Conservation (phyloP, 2,888 invertebrate genomes). For the Danaus chrysippus region DNA sequence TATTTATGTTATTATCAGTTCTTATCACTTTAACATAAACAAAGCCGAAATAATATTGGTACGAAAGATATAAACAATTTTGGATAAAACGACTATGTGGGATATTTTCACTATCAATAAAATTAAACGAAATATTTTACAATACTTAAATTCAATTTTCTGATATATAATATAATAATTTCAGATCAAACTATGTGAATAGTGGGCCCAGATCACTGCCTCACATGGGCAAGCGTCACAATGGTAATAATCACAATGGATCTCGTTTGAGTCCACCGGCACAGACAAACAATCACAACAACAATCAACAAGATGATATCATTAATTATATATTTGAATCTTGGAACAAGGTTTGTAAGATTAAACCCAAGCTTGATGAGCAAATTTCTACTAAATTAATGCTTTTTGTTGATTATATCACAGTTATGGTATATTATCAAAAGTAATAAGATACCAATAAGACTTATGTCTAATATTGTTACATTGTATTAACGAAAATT, state of each 20-base stretch:
- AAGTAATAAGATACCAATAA: no score
- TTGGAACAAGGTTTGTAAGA: slow-evolving; percentile 81
- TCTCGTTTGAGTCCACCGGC: slow-evolving; percentile 67
- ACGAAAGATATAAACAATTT: not conserved
- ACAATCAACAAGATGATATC: slow-evolving; percentile 85
- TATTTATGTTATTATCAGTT: slow-evolving; percentile 24
- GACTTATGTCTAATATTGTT: no score
- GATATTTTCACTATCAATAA: no score
- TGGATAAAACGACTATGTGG: no score
- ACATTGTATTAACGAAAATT: no score
- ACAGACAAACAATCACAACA: slow-evolving; percentile 42
- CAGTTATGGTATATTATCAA: no score
- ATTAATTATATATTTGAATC: slow-evolving; percentile 89
- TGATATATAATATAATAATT: slow-evolving; percentile 29
- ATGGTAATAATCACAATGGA: slow-evolving; percentile 41
- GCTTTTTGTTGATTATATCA: no score
- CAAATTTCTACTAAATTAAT: no score
- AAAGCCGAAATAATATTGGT: slow-evolving; percentile 11
- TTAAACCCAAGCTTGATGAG: not conserved
- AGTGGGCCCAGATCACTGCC: slow-evolving; percentile 68
- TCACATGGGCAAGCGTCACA: slow-evolving; percentile 66
- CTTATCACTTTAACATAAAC: slow-evolving; percentile 18
- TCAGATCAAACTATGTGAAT: slow-evolving; percentile 66
- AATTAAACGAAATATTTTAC: not conserved
- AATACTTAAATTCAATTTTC: not conserved